phyloP scores from a whole-genome alignment of 2,113 vertebrate species.

The Agelaius phoeniceus region DNA sequence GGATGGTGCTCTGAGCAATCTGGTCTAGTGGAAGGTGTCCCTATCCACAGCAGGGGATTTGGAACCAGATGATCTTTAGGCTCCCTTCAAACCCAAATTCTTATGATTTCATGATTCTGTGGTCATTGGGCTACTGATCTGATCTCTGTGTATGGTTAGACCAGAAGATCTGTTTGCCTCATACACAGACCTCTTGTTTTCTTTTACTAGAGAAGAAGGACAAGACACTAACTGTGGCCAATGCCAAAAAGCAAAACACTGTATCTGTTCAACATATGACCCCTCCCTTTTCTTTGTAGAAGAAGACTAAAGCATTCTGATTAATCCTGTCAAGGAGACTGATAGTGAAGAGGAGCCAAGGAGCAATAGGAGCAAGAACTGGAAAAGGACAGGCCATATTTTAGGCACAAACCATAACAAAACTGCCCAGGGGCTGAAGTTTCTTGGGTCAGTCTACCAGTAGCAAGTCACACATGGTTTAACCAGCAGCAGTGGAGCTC shows the following conservation, averaged over 20 bases:
- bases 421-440: neutral
- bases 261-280: neutral
- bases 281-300: neutral
- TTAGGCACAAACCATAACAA: neutral
- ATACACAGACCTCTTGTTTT: neutral
- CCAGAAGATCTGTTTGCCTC: neutral
- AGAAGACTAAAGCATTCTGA: neutral
- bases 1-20: neutral
- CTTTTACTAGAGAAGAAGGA: neutral
- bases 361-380: neutral
- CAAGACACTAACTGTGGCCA: neutral
- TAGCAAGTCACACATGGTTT: neutral
- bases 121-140: neutral
- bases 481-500: neutral
- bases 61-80: neutral
- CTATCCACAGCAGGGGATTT: too few species aligned
- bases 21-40: neutral
- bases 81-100: neutral
- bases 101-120: neutral
- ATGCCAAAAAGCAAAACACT: neutral
- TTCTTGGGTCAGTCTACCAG: neutral
- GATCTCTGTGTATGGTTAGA: neutral
- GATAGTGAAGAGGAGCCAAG: neutral
- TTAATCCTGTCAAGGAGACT: neutral
- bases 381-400: neutral